Base-by-base conservation (phyloP, 2,888 invertebrate genomes). In the Drosophila testacea region DNA sequence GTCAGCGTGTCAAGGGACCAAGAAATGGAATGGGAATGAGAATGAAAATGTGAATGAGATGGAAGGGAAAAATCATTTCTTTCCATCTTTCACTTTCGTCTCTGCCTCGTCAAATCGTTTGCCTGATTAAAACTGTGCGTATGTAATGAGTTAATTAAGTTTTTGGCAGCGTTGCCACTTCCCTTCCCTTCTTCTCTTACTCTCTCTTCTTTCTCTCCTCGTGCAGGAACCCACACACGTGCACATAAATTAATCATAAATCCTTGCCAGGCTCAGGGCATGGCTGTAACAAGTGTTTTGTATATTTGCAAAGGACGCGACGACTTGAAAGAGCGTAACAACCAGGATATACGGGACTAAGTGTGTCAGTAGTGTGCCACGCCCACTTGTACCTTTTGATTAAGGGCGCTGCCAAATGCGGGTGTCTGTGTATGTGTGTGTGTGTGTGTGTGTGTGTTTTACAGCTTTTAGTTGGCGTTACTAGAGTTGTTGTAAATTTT, bases 91-190 rank as follows among this genome's bases (percentile, higher is more conserved):
- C 11, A 13, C 28, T 36, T 65, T 69, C 50, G 54, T 47, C 22
- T 6, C 46, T 30, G 48, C 22, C 72, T 57, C 84, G 73, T 73
- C 80, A 77, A 64, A 72, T 80, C 73, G 79, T 77, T 74, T 83
- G 68, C 68, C 79, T 88, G 83, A 88, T 83, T 83, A 88, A 83
- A 83, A 81, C 74, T 79, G 76, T 87, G 79, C 81, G 79, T 82
- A 84, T 84, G 87, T 90, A 91, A 91, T 91, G 89, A 90, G 91
- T 91, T 91, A 91, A 91, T 91, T 91, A 90, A 91, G 90, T 89
- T 91, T 90, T 85, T 82, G 81, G 79, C 83, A 83, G 59, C 79
- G 60, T 61, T 82, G 65, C 39, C 39, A 47, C 55, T 44, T 44
- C 28, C 36, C 32, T 3, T 4, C 41, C 1, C 13, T 9, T 1